phyloP scores from a whole-genome alignment of 1,140 invertebrate species.

The Drosophila saltans region DNA sequence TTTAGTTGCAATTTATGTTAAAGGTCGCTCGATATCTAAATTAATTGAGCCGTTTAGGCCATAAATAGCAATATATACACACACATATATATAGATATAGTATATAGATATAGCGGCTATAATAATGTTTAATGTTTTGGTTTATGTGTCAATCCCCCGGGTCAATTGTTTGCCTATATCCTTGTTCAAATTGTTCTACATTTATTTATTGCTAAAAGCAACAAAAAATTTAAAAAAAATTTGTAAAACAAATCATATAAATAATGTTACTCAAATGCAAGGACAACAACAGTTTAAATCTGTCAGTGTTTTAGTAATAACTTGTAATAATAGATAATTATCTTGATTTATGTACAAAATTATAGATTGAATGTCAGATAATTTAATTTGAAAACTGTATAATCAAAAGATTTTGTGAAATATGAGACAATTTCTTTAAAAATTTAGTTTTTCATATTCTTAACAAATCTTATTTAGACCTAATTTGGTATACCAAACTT shows the following conservation, averaged over 20 bases:
- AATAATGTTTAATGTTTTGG: conserved; percentile 20
- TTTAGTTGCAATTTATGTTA: not conserved
- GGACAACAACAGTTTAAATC: conserved; percentile 59
- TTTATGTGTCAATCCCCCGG: conserved; percentile 57
- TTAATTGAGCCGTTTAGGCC: conserved; percentile 63
- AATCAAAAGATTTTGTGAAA: not conserved
- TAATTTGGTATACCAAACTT: no score
- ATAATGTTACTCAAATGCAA: conserved; percentile 39
- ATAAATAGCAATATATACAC: not conserved
- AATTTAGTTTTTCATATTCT: no score
- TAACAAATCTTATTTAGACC: no score
- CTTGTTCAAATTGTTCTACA: conserved; percentile 54
- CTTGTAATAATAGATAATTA: conserved; percentile 75
- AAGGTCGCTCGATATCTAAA: conserved; percentile 35
- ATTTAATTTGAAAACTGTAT: conserved; percentile 33
- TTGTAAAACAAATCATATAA: conserved; percentile 69
- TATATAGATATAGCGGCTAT: conserved; percentile 1
- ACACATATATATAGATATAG: not conserved
- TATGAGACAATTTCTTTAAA: no score
- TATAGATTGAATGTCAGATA: conserved; percentile 61
- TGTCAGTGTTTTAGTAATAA: conserved; percentile 49
- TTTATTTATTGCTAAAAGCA: conserved; percentile 59
- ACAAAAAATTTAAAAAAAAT: conserved; percentile 36
- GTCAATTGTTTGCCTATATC: conserved; percentile 57
- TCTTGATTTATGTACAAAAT: conserved; percentile 45